Base-by-base conservation (phyloP, 2,797 vertebrate genomes). In the Trematomus bernacchii region DNA sequence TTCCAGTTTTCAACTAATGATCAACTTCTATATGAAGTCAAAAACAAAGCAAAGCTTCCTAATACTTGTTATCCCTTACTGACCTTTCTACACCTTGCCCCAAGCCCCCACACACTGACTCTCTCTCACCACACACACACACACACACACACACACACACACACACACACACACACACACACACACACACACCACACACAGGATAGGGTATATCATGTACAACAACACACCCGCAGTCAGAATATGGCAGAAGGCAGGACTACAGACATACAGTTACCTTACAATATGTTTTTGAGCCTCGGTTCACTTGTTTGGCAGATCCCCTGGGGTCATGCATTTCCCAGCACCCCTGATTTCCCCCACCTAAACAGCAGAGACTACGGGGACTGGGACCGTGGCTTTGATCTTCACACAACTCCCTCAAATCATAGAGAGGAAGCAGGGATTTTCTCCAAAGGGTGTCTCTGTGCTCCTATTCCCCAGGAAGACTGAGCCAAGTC, bases 401-500 rank as follows among this genome's bases (percentile, higher is more conserved):
- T 95, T 95, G 92, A 95, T 94, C 93, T 93, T 92, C 89, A 87
- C 85, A 93, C 84, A 87, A 70, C 87, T 90, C 78, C 81, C 69
- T 90, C 85, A 88, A 93, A 92, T 91, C 88, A 89, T 85, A 86
- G 53, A 60, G 69, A 92, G 89, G 91, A 92, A 92, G 80, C 78
- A 64, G 73, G 73, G 82, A 67, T 91, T 91, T 88, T 85, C 77
- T 89, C 91, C 80, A 92, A 92, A 90, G 91, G 86, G 90, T 88
- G 85, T 88, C 86, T 93, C 87, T 76, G 57, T 86, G 90, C 85
- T 90, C 76, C 77, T 27, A 61, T 89, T 89, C 87, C 92, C 91
- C 89, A 86, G 84, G 88, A 92, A 90, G 73, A 86, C 79, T 19
- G 43, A 90, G 65, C 74, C 89, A 80, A 92, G 90, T 92, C 90